Evolutionary conservation across 2,888 invertebrate species (phyloP), one percentile per base, ranked within the genome.

Genomic region (Melitaea athalia): DNA sequence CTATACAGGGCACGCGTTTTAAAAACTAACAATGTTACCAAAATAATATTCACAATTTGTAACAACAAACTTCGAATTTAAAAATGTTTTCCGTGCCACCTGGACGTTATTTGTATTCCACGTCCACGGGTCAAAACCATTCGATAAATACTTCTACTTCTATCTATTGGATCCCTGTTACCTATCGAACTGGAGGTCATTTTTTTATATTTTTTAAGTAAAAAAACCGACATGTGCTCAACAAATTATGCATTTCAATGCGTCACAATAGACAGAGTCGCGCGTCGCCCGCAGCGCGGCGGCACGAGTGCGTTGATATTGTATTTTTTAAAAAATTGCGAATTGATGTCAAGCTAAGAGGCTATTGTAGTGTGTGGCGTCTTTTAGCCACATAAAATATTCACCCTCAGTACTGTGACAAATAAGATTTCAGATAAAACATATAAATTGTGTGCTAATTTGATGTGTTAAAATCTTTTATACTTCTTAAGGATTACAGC

Each of bases 231-330:
- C 92, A 90, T 91, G 90, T 91, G 92, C 90, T 90, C 86, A 80
- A 88, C 86, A 88, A 91, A 92, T 92, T 91, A 92, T 91, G 89
- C 89, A 92, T 89, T 86, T 86, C 84, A 85, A 74, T 89, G 91
- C 87, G 82, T 88, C 86, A 91, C 91, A 92, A 92, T 85, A 77
- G 84, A 78, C 24, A 24, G 83, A 78, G 63, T 45, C 70, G 68
- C 79, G 81, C 77, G 80, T 81, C 80, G 78, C 81, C 77, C 75
- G 80, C 75, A 77, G 80, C 76, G 81, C 76, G 77, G 80, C 76
- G 81, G 85, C 89, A 88, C 88, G 88, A 87, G 89, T 81, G 85
- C 82, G 76, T 74, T 70, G 74, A 78, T 69, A 78, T 78, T 79
- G 79, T 83, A 78, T 85, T 85, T 86, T 81, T 80, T 72, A 80